Conservation (phyloP, 2,113 vertebrate genomes). For the Chrysochloris asiatica region DNA sequence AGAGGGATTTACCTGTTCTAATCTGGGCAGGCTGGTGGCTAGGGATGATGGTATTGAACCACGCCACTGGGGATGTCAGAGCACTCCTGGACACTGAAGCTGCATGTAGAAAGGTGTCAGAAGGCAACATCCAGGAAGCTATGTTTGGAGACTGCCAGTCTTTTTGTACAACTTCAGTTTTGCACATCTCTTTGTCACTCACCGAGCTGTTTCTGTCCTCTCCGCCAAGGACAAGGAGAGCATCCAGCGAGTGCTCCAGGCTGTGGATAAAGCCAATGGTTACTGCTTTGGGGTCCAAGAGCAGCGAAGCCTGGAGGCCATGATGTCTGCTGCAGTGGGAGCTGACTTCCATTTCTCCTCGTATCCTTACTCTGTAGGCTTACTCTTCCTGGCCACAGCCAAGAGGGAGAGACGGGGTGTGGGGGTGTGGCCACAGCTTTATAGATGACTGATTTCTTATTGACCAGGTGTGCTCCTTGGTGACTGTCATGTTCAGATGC, state of each 20-base stretch:
- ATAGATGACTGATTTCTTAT: not conserved
- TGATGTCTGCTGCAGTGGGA: constrained; percentile 97
- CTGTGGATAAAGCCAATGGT: constrained; percentile 97
- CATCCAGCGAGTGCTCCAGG: constrained; percentile 91
- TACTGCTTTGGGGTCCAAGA: constrained; percentile 94
- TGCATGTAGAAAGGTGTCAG: not conserved
- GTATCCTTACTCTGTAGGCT: constrained; percentile 90
- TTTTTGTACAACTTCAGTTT: not conserved
- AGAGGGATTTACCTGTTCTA: not conserved
- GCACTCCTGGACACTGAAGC: not conserved
- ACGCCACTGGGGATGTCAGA: not conserved
- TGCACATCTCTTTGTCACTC: not conserved
- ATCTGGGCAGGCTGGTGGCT: not conserved
- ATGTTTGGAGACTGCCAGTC: not conserved
- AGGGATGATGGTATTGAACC: not conserved
- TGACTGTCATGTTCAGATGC: not conserved
- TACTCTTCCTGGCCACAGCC: rapidly evolving
- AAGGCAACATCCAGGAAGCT: not conserved
- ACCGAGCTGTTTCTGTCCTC: not conserved
- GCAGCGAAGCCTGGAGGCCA: constrained; percentile 91
- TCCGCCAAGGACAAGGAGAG: constrained; percentile 92
- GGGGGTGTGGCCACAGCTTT: not conserved
- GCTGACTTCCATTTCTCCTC: constrained; percentile 95
- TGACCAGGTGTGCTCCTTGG: not conserved
- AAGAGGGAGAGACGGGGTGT: rapidly evolving